Conservation (phyloP, 2,888 invertebrate genomes). For the Lepidochrysops patricia region DNA sequence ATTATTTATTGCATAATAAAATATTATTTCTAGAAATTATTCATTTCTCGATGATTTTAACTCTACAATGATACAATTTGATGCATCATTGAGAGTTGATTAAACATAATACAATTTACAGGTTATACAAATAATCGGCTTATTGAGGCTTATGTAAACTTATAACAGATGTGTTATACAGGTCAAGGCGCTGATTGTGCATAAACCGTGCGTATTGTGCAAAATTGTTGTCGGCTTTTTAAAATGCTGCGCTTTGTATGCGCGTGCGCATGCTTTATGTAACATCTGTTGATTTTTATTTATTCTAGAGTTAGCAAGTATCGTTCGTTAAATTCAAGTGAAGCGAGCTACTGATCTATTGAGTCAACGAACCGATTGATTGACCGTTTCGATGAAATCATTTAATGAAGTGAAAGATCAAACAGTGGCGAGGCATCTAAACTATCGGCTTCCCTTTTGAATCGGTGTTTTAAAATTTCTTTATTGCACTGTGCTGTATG, state of each 20-base stretch:
- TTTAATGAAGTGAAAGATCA: too few relatives aligned
- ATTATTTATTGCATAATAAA: too few relatives aligned
- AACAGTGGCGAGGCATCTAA: too few relatives aligned
- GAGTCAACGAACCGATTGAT: too few relatives aligned
- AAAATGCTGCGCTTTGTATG: slow-evolving; percentile 2
- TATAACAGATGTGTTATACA: slow-evolving; percentile 5
- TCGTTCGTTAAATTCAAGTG: too few relatives aligned
- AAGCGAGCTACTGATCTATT: too few relatives aligned
- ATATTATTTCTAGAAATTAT: too few relatives aligned
- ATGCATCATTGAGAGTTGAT: not conserved
- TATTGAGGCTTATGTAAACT: slow-evolving; percentile 11
- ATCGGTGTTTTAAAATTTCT: too few relatives aligned
- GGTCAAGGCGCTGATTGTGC: slow-evolving; percentile 3
- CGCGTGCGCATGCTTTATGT: not conserved
- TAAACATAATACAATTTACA: not conserved
- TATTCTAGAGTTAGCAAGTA: not conserved
- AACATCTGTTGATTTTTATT: not conserved
- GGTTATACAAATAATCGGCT: not conserved
- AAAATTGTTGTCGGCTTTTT: not conserved
- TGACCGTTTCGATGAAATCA: too few relatives aligned
- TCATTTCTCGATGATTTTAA: not conserved
- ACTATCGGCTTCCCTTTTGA: too few relatives aligned
- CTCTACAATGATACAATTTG: not conserved
- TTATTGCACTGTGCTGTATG: too few relatives aligned
- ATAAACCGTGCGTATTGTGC: slow-evolving; percentile 3